Percentiles rank a stretch among this genome's conserved stretches.
phyloP scores from a whole-genome alignment of 2,888 invertebrate species.

The Pollenia griseotomentosa region DNA sequence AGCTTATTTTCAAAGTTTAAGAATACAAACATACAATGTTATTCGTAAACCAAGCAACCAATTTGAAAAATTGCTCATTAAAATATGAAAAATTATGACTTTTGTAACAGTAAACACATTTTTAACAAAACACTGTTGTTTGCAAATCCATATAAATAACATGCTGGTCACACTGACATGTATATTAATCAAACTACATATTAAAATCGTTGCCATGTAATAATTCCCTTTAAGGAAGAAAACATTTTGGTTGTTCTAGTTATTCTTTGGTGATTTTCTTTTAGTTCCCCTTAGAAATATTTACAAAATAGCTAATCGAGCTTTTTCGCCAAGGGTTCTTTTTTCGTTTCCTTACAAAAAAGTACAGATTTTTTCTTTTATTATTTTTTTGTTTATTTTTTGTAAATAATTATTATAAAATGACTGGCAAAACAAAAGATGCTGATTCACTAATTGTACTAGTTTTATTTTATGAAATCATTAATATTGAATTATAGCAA shows the following conservation, averaged over 20 bases:
- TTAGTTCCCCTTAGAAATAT: slow-evolving; percentile 17
- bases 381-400: background rate
- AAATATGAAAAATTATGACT: too few relatives aligned
- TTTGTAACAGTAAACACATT: too few relatives aligned
- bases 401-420: slow-evolving; percentile 59
- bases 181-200: slow-evolving; percentile 50
- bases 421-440: slow-evolving; percentile 62
- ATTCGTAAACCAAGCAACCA: too few relatives aligned
- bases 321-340: background rate
- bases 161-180: background rate
- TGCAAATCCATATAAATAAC: background rate
- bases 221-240: slow-evolving; percentile 12
- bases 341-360: background rate
- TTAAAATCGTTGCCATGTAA: background rate
- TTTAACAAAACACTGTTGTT: too few relatives aligned
- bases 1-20: too few relatives aligned
- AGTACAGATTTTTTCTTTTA: slow-evolving; percentile 11
- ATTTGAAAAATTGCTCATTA: too few relatives aligned
- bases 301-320: slow-evolving; percentile 44
- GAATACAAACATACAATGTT: too few relatives aligned
- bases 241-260: background rate
- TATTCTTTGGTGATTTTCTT: slow-evolving; percentile 25
- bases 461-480: slow-evolving; percentile 48
- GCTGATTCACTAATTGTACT: slow-evolving; percentile 68
- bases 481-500: slow-evolving; percentile 38